A percentile compares a stretch with the other conserved stretches of the same genome.
phyloP scores from a whole-genome alignment of 2,888 invertebrate genomes.

The Bhutanitis thaidina region DNA sequence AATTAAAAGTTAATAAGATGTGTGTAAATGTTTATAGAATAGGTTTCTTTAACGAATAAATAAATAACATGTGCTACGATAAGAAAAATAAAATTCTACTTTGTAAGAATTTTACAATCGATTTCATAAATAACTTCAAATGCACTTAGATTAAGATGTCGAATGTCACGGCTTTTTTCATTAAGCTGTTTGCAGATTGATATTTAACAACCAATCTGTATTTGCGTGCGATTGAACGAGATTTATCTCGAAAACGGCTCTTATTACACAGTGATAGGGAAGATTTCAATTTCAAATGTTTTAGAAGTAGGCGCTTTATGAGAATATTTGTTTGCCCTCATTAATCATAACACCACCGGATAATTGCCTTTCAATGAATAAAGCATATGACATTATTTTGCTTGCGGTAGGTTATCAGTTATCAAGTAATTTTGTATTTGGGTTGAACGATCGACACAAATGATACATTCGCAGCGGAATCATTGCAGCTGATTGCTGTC shows the following conservation, averaged over 20 bases:
- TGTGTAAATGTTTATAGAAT: no score
- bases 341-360: constrained; percentile 29
- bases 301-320: constrained; percentile 5
- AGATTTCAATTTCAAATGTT: not conserved
- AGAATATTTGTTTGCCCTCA: constrained; percentile 17
- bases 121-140: constrained; percentile 18
- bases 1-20: no score
- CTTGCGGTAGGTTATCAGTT: constrained; percentile 29
- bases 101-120: constrained; percentile 17
- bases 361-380: constrained; percentile 31
- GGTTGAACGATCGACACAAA: constrained; percentile 35
- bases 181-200: constrained; percentile 13
- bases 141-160: constrained; percentile 26
- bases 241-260: not conserved
- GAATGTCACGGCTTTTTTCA: constrained; percentile 23
- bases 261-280: not conserved
- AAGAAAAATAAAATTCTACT: not conserved
- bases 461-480: constrained; percentile 23
- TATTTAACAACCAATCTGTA: constrained; percentile 9
- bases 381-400: constrained; percentile 25
- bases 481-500: constrained; percentile 28
- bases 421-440: constrained; percentile 32
- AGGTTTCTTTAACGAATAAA: no score
- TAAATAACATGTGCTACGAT: no score
- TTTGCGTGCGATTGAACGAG: not conserved